These are phyloP conservation scores for Lobophora halterata DNA, from an alignment of 2,888 invertebrate species.

Conservation along the genomic window DNA sequence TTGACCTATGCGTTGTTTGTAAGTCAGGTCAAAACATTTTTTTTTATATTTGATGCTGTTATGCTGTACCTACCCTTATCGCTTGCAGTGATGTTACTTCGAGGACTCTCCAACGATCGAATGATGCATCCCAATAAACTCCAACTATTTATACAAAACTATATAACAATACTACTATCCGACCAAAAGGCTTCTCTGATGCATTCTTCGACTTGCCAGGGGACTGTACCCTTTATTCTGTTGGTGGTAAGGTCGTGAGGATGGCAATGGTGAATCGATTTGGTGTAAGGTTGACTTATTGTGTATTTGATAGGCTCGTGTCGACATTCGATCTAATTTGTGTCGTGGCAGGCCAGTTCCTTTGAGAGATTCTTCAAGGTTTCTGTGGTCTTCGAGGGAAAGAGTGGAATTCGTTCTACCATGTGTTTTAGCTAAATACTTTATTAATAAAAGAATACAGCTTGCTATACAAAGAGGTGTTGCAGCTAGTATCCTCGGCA, in stretches of 20 bases:
- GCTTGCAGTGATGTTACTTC: conserved; percentile 8
- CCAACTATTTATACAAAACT: conserved; percentile 26
- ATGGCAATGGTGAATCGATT: conserved; percentile 8
- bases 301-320: conserved; percentile 28
- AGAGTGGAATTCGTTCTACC: conserved; percentile 13
- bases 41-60: too few relatives aligned
- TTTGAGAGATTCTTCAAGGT: conserved; percentile 20
- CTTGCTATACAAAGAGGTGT: too few relatives aligned
- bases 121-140: conserved; percentile 16
- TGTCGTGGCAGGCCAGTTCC: conserved; percentile 6
- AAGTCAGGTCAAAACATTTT: too few relatives aligned
- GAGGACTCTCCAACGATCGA: conserved; percentile 15
- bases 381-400: conserved; percentile 4
- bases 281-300: conserved; percentile 22
- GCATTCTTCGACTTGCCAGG: conserved; percentile 1
- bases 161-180: conserved; percentile 16
- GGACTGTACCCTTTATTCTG: neutral
- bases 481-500: too few relatives aligned
- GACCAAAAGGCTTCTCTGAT: neutral
- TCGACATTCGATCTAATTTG: conserved; percentile 29
- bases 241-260: neutral
- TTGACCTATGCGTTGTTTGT: too few relatives aligned
- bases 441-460: too few relatives aligned
- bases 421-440: too few relatives aligned
- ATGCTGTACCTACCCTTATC: conserved; percentile 2